Evolutionary conservation across 1,140 invertebrate genomes (phyloP).

Genomic region (Asobara japonica): DNA sequence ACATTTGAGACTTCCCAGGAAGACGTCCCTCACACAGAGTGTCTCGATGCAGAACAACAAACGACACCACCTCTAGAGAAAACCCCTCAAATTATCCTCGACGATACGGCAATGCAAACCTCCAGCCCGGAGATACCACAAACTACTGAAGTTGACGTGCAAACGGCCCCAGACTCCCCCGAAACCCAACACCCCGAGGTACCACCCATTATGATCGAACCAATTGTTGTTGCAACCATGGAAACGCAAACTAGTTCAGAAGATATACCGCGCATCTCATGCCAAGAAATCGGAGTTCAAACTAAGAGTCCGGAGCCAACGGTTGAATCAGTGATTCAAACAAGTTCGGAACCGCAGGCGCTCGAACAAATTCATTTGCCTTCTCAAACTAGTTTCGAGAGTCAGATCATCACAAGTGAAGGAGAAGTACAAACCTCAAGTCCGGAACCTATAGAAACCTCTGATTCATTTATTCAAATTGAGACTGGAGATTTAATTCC

Average conservation of each 20-base stretch:
- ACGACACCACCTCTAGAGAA: slow-evolving; percentile 40
- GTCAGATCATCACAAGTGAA: slow-evolving; percentile 28
- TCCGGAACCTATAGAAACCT: slow-evolving; percentile 33
- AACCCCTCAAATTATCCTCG: background rate
- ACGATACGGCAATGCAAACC: slow-evolving; percentile 41
- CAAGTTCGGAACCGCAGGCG: slow-evolving; percentile 44
- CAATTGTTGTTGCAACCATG: slow-evolving; percentile 23
- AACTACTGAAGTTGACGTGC: slow-evolving; percentile 28
- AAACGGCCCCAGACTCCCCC: slow-evolving; percentile 30
- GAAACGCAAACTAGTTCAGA: slow-evolving; percentile 50
- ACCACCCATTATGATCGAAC: slow-evolving; percentile 37
- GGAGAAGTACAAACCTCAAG: slow-evolving; percentile 51
- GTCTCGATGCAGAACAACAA: slow-evolving; percentile 45
- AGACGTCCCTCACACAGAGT: slow-evolving; percentile 16
- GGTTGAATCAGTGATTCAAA: slow-evolving; percentile 51
- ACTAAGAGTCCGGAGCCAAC: slow-evolving; percentile 42
- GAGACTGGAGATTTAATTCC: slow-evolving; percentile 49
- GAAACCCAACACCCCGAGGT: slow-evolving; percentile 34
- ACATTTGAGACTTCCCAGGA: too few species aligned
- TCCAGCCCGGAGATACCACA: slow-evolving; percentile 11
- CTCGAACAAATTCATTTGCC: slow-evolving; percentile 33
- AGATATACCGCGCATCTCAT: slow-evolving; percentile 38
- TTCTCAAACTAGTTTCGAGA: slow-evolving; percentile 38
- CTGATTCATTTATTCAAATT: slow-evolving; percentile 50
- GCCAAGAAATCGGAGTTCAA: slow-evolving; percentile 49